Base-by-base conservation (phyloP, 2,888 invertebrate genomes). In the Biston stratarius region DNA sequence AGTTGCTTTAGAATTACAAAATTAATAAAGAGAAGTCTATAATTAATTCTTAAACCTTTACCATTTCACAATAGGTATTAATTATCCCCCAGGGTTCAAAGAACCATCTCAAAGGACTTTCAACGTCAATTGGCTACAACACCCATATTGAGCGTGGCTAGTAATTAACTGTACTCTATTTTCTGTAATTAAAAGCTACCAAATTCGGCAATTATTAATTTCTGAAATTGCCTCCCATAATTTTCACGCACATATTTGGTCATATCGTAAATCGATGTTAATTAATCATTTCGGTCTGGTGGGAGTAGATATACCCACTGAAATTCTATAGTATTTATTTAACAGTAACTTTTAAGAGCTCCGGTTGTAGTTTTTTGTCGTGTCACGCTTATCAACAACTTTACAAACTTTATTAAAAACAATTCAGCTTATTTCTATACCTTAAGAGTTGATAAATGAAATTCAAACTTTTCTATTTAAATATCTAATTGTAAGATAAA, bases 111-210 rank as follows among this genome's bases (percentile, higher is more conserved):
- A 38, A 61, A 38, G 24, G 66, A 33, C 42, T 47, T 53, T 44
- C 38, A 57, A n/a, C 52, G 14, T 6, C 34, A 49, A 15, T 48
- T 36, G 44, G 7, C 38, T 49, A 48, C 45, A 60, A n/a, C 40
- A 42, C 66, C 24, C 58, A 61, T 61, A 61, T 66, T n/a, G 49
- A 61, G 56, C 11, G 2, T 11, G 11, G 33, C 44, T 61, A 45
- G 47, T 61, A 61, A 66, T 66, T 56, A 66, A 52, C 52, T 42
- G 52, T 66, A 61, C 66, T 12, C 66, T 60, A 63, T 62, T 67
- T 62, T 62, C n/a, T 62, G 24, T 62, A 67, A 67, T 67, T 67
- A 67, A 67, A 63, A 45, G 38, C 59, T 44, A 33, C 67, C 62
- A 63, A 59, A 53, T 49, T 38, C 33, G 55, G 59, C 24, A 11